Evolutionary conservation across 2,113 vertebrate species (phyloP).

Genomic region (Chloropsis cyanopogon): DNA sequence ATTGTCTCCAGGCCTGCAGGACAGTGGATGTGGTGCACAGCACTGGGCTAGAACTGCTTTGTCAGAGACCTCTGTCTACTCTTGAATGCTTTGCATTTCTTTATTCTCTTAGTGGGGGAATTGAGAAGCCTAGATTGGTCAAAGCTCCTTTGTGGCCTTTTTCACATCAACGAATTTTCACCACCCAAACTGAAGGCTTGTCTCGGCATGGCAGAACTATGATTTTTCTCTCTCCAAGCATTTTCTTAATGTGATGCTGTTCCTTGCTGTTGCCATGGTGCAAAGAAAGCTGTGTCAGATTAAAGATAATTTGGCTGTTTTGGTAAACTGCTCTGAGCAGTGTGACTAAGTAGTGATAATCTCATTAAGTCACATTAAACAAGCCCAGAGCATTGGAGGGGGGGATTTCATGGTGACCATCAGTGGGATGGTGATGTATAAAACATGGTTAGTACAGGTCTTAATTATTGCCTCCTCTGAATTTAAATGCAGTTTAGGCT

Average conservation of each 20-base stretch:
- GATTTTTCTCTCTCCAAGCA: neutral
- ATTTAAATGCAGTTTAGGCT: neutral
- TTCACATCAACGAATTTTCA: neutral
- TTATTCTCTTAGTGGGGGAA: neutral
- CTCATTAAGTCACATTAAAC: conserved; percentile 28
- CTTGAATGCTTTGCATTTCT: neutral
- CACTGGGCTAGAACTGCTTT: neutral
- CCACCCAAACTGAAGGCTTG: neutral
- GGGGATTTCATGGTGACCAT: neutral
- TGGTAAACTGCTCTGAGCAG: conserved; percentile 40
- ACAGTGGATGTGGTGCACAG: neutral
- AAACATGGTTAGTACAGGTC: neutral
- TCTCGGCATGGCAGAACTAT: neutral
- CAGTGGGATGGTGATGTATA: neutral
- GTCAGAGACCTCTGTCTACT: neutral
- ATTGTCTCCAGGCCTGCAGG: neutral
- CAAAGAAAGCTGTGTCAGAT: neutral
- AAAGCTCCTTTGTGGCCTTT: neutral
- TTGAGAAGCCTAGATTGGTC: neutral
- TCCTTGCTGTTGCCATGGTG: conserved; percentile 43
- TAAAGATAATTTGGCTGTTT: conserved; percentile 51
- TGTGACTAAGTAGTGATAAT: conserved; percentile 52
- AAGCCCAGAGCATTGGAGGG: neutral
- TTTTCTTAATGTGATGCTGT: neutral
- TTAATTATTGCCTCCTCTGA: neutral